Evolutionary conservation across 2,113 vertebrate species (phyloP), one percentile per base, ranked within the genome.

Genomic region (Mobula hypostoma): DNA sequence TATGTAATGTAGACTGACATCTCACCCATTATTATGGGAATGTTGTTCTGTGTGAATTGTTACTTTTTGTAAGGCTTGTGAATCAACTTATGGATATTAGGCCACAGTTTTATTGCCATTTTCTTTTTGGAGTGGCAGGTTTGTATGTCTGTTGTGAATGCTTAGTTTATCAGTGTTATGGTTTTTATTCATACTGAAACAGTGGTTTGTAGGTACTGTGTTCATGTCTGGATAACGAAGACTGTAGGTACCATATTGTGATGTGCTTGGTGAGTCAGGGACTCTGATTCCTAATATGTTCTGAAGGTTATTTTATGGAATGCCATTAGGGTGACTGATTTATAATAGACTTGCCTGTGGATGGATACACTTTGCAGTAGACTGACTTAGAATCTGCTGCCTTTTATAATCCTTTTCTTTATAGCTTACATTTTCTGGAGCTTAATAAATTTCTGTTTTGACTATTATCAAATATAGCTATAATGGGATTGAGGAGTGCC

Each of bases 391-490:
- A 76, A 93, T 93, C 36, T 93, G 70, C 40, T 74, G 91, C 70
- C 68, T 93, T 70, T n/a, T 92, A 92, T 74, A 76, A 93, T 93
- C 68, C 36, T 93, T 93, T 72, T 70, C 88, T 92, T 92, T 76
- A 74, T 93, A 93, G 91, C 91, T 76, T 93, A 29, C 17, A 14
- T 72, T 93, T 93, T 93, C 88, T 93, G 36, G 91, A 40, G 36
- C 70, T 93, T 93, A 93, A 93, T 93, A 74, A 72, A 93, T 29
- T 74, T 76, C 19, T 40, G 88, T 74, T 93, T 93, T 93, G 70
- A 48, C 91, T 93, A 56, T 93, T 93, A 74, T 93, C 91, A 93
- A 93, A 93, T 93, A 76, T 74, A 70, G 91, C 48, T 93, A 93
- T 93, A 93, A 93, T 74, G 72, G 21, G 72, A 74, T 74, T 74